Evolutionary conservation across 2,888 invertebrate genomes (phyloP), one percentile per base, ranked within the genome.

Genomic region (Protula sp.): DNA sequence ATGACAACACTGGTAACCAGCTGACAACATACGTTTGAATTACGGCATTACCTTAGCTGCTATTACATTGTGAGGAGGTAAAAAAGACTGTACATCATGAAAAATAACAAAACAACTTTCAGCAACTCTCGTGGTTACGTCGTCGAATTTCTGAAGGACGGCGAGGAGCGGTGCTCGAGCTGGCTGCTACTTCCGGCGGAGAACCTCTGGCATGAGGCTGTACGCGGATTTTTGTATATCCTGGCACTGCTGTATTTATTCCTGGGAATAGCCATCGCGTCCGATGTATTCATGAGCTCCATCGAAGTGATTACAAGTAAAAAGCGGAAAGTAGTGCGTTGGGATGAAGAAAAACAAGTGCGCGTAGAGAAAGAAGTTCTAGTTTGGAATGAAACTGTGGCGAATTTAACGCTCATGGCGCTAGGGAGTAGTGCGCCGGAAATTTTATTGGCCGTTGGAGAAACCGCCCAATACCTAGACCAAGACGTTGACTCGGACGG

Each of bases 361-460:
- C 71, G 70, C 54, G 69, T 72, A 3, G 73, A 74, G 60, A 65
- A 68, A 48, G 74, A 78, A 58, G 72, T 78, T 2, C 66, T 77
- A 50, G 63, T 78, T 9, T 78, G 78, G 78, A 78, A 78, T 57
- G 77, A 77, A 62, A 78, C 78, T 0, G 78, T 78, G 9, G 78
- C 78, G 52, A 78, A 78, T 64, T 62, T 78, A 55, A 77, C 78
- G 2, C 60, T 78, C 47, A 76, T 78, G 77, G 78, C 77, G 2
- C 64, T 78, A 19, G 78, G 78, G 1, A 75, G 75, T 58, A 74
- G 74, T 62, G 78, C 78, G 1, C 78, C 78, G 2, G 78, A 78
- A 67, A 78, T 78, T 51, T 64, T 78, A 24, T 64, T 78, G 24
- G 74, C 77, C 9, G 70, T 72, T 5, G 67, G 73, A 22, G 77